Base-by-base conservation (phyloP, 2,888 invertebrate genomes). In the Mythimna impura region DNA sequence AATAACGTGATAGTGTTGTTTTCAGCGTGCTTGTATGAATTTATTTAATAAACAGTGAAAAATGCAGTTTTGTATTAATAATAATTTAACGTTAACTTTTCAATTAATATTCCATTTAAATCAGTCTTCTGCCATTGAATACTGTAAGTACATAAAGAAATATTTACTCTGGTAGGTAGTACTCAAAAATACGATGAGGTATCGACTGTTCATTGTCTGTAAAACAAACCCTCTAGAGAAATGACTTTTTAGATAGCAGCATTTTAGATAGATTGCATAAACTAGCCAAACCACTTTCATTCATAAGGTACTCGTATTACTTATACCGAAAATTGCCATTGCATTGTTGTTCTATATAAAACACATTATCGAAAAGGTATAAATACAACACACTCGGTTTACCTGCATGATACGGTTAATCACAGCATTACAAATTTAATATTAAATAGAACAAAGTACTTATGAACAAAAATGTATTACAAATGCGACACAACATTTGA, bases 41-140 rank as follows among this genome's bases (percentile, higher is more conserved):
- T 30, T 55, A 52, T 61, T 50, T 30, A 10, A n/a, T n/a, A n/a
- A n/a, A n/a, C n/a, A n/a, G n/a, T n/a, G n/a, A n/a, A 67, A 60
- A 62, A 81, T 77, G 77, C 81, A 76, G 47, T 76, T 74, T 47
- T 77, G 77, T 47, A 17, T 20, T n/a, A 54, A 81, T 76, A 76
- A 77, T 61, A 81, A 57, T 67, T 14, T 76, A 17, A 25, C 63
- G 20, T 47, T 77, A 30, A 63, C 81, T 63, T 58, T 77, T 47
- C 76, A 77, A 67, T 14, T 77, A 63, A 66, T 77, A 54, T 36
- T 81, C 17, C 52, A 66, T 54, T 54, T 77, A 54, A 81, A 67
- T 76, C 82, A 81, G 9, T 58, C 36, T 62, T 66, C 52, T 22
- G 43, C 62, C 12, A 17, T 36, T 77, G 67, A 66, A 57, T 63